A percentile compares a stretch with the other conserved stretches of the same genome.
Evolutionary conservation across 2,113 vertebrate genomes (phyloP).

Genomic region (Daphoenositta chrysoptera): DNA sequence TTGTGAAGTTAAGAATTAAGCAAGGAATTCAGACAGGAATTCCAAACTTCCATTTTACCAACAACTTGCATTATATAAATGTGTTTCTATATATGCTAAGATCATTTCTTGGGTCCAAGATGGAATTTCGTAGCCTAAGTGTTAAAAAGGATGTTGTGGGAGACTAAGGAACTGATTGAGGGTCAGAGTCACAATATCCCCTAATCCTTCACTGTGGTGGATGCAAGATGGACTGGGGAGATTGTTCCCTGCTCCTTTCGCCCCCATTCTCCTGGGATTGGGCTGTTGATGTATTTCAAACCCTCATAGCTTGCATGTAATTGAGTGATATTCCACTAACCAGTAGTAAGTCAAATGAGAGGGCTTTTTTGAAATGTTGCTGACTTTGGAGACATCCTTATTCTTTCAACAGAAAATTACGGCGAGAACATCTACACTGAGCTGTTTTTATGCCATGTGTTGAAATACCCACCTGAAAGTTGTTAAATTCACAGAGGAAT

Average conservation of each 20-base stretch:
- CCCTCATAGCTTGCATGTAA: background rate
- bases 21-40: background rate
- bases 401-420: background rate
- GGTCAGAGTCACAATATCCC: background rate
- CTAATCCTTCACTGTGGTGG: background rate
- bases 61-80: background rate
- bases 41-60: background rate
- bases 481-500: background rate
- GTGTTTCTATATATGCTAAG: background rate
- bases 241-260: background rate
- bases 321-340: background rate
- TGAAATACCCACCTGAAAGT: background rate
- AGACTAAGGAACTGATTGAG: background rate
- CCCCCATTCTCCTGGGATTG: background rate
- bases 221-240: background rate
- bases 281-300: background rate
- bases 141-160: background rate
- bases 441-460: background rate
- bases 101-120: background rate
- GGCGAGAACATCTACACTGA: background rate
- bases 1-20: background rate
- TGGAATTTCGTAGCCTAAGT: background rate
- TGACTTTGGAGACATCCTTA: background rate
- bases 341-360: background rate
- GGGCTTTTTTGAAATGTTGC: background rate